These are phyloP conservation scores for Tiliqua scincoides DNA, from an alignment of 2,113 vertebrate species.

Conservation along the genomic window DNA sequence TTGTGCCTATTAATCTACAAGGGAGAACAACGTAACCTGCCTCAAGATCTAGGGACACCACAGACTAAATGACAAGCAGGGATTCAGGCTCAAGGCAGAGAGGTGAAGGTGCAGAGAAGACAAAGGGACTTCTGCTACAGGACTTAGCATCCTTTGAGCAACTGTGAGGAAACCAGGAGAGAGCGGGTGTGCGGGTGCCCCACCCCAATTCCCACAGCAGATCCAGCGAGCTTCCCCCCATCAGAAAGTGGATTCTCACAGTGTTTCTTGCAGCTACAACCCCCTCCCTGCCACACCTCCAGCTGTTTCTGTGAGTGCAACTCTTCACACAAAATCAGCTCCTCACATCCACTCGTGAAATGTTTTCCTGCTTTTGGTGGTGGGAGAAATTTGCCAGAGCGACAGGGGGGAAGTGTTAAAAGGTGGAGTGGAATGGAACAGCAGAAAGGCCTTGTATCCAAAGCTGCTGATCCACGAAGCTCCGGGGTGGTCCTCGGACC, in stretches of 20 bases:
- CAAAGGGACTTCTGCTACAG: too few relatives aligned
- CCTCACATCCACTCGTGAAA: neutral
- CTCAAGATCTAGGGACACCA: too few relatives aligned
- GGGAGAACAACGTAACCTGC: too few relatives aligned
- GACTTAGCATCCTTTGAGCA: too few relatives aligned
- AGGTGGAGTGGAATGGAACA: neutral
- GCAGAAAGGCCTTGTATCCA: neutral
- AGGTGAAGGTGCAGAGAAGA: too few relatives aligned
- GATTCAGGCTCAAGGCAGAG: too few relatives aligned
- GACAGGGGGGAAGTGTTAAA: neutral
- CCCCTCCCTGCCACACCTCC: too few relatives aligned
- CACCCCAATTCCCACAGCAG: neutral
- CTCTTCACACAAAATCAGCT: slow-evolving; percentile 8
- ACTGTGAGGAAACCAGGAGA: too few relatives aligned
- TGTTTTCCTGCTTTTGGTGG: neutral
- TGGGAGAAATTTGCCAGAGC: neutral
- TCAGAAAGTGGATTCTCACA: too few relatives aligned
- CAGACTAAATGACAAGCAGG: too few relatives aligned
- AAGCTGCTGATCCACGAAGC: neutral
- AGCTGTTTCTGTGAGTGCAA: neutral
- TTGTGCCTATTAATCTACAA: too few relatives aligned
- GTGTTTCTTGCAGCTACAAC: neutral
- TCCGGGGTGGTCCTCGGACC: rapidly evolving
- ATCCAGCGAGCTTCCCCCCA: too few relatives aligned
- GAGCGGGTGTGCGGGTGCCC: neutral